phyloP scores from a whole-genome alignment of 2,797 vertebrate species.

The Nannoperca australis region DNA sequence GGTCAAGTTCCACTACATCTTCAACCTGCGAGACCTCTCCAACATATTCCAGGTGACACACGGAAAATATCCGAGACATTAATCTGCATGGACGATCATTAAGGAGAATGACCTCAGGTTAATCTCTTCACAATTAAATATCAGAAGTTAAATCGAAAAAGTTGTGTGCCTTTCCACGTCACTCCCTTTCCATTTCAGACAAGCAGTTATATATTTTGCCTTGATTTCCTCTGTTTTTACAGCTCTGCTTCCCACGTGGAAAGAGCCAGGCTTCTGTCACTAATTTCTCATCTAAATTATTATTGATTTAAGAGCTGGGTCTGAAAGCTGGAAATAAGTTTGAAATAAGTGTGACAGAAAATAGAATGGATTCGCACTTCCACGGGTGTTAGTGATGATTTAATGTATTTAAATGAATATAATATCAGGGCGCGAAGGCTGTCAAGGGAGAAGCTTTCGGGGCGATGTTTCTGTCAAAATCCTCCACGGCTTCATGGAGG shows the following conservation, averaged over 20 bases:
- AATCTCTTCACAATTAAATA: slow-evolving; percentile 29
- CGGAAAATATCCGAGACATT: background rate
- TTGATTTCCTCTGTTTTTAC: slow-evolving; percentile 37
- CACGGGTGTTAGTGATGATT: slow-evolving; percentile 77
- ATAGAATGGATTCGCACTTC: slow-evolving; percentile 75
- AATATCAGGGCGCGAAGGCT: slow-evolving; percentile 68
- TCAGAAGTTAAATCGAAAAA: slow-evolving; percentile 39
- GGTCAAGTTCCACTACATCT: slow-evolving; percentile 96
- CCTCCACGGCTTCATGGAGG: slow-evolving; percentile 75
- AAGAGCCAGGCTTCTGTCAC: slow-evolving; percentile 72
- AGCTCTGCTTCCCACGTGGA: slow-evolving; percentile 58
- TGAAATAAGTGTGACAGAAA: slow-evolving; percentile 77
- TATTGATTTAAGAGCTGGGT: slow-evolving; percentile 80
- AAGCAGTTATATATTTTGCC: slow-evolving; percentile 35
- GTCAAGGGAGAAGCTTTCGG: slow-evolving; percentile 73
- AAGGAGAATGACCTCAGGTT: slow-evolving; percentile 6
- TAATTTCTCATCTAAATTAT: slow-evolving; percentile 84
- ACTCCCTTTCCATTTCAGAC: slow-evolving; percentile 19
- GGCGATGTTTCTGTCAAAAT: slow-evolving; percentile 78
- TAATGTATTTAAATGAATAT: slow-evolving; percentile 85
- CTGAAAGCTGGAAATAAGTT: slow-evolving; percentile 71
- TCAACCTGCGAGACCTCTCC: slow-evolving; percentile 96
- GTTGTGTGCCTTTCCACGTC: slow-evolving; percentile 24
- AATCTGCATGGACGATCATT: background rate
- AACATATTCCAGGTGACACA: slow-evolving; percentile 93